Evolutionary conservation across 1,140 invertebrate species (phyloP).

Genomic region (Cotesia glomerata): DNA sequence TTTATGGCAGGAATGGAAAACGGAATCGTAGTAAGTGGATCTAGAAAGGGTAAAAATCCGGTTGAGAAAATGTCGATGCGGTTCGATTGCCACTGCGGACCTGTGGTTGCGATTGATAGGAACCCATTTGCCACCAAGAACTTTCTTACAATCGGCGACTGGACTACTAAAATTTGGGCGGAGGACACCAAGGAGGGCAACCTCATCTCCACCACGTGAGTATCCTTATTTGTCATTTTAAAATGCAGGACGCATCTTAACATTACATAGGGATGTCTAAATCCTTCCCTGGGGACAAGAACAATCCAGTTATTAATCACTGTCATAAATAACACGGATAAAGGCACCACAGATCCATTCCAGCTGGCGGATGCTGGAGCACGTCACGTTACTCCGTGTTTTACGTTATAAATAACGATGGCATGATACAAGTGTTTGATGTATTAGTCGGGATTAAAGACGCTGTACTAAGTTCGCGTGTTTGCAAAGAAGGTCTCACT

Average conservation of each 20-base stretch:
- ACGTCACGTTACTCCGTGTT: conserved; percentile 67
- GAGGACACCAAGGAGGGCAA: conserved; percentile 86
- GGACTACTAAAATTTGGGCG: conserved; percentile 86
- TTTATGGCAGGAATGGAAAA: conserved; percentile 52
- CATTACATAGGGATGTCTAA: neutral
- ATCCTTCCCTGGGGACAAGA: neutral
- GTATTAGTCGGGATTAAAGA: conserved; percentile 80
- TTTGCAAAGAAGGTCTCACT: conserved; percentile 69
- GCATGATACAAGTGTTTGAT: conserved; percentile 87
- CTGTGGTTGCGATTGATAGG: conserved; percentile 80
- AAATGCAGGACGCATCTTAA: too few relatives aligned
- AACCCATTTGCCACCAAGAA: conserved; percentile 86
- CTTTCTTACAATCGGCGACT: conserved; percentile 88
- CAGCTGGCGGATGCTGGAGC: conserved; percentile 89
- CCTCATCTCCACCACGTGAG: conserved; percentile 76
- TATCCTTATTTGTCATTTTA: neutral
- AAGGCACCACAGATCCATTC: conserved; percentile 68
- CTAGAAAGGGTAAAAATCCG: conserved; percentile 74
- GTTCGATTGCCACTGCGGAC: conserved; percentile 82
- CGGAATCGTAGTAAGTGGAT: conserved; percentile 78
- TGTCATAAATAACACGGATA: conserved; percentile 29
- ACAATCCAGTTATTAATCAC: conserved; percentile 11
- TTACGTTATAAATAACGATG: conserved; percentile 66
- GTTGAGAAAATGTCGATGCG: conserved; percentile 75
- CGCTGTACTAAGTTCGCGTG: conserved; percentile 80